Evolutionary conservation across 2,797 vertebrate species (phyloP), one percentile per base, ranked within the genome.

Genomic region (Petrocephalus schoutedeni): DNA sequence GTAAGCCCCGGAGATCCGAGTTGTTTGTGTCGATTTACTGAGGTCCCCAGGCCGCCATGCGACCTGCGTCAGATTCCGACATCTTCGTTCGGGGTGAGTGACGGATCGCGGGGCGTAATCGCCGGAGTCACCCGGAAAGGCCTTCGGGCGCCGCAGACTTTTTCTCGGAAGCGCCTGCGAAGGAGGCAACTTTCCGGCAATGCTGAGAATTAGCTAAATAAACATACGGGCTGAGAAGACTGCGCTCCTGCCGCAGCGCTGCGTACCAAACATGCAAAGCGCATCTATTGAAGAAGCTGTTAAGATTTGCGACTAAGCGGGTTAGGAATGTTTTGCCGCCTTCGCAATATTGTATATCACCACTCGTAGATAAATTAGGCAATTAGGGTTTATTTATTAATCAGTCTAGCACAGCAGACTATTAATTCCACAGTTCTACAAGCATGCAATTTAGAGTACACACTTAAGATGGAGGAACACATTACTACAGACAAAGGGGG

Each of bases 21-120:
- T 41, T 67, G 58, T 83, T 88, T 61, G n/a, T 85, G 87, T 85
- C 85, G 87, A 88, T 85, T 88, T 85, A 21, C 83, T 32, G 80
- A 85, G 51, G 41, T 88, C 59, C 61, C 10, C 23, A 16, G 67
- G 51, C 86, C 77, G 86, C 86, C 53, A 77, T 56, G 41, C 61
- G n/a, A 67, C 56, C 80, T 64, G 64, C 32, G 59, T 61, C 59
- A 77, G 49, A 64, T 83, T 67, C 49, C 21, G 9, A 28, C 16
- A 5, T 19, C 80, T 88, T 53, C 71, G 80, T 32, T 88, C 23
- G 16, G 49, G 6, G 19, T 49, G 14, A 1, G 23, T 49, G 85
- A 59, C 67, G 82, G 67, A 9, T 84, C 80, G 67, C 8, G 21
- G 87, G 57, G 49, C 10, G 57, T 88, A 58, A 86, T 59, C 32